A percentile compares a stretch with the other conserved stretches of the same genome.
These are phyloP conservation scores for Rhinichthys osculus DNA, from an alignment of 2,797 vertebrate genomes.

Conservation along the genomic window DNA sequence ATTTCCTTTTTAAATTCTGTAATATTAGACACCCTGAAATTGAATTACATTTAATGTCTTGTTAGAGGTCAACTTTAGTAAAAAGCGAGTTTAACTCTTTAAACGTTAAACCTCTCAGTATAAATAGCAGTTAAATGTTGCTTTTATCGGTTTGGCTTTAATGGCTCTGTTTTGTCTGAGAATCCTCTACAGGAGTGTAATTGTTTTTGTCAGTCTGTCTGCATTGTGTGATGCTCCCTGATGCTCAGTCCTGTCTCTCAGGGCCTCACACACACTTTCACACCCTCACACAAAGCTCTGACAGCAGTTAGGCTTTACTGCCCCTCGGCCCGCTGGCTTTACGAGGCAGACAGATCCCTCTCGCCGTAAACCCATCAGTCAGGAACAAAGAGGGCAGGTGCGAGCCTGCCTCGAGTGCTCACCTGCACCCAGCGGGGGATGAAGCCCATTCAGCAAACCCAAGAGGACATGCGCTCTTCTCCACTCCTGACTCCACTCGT, in stretches of 20 bases:
- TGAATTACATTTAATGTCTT: background rate
- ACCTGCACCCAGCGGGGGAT: slow-evolving; percentile 81
- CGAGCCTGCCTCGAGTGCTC: slow-evolving; percentile 79
- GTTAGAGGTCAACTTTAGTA: background rate
- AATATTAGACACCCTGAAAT: background rate
- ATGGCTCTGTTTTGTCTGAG: slow-evolving; percentile 57
- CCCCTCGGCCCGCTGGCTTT: slow-evolving; percentile 76
- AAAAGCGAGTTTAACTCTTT: background rate
- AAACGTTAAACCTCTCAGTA: background rate
- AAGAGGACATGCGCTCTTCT: slow-evolving; percentile 73
- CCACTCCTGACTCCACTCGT: slow-evolving; percentile 52
- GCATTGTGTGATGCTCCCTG: slow-evolving; percentile 61
- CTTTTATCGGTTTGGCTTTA: slow-evolving; percentile 56
- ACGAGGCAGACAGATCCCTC: slow-evolving; percentile 79
- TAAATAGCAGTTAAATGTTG: slow-evolving; percentile 15
- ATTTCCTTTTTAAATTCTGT: background rate
- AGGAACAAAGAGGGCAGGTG: slow-evolving; percentile 82
- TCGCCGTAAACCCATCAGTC: slow-evolving; percentile 80
- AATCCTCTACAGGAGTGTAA: slow-evolving; percentile 25
- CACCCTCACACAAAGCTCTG: slow-evolving; percentile 73
- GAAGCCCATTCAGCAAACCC: slow-evolving; percentile 72
- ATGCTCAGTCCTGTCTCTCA: slow-evolving; percentile 45
- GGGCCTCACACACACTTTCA: slow-evolving; percentile 50
- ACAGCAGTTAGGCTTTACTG: slow-evolving; percentile 77
- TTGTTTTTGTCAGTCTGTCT: slow-evolving; percentile 52